Conservation (phyloP, 2,113 vertebrate species). For the Ctenodactylus gundi region DNA sequence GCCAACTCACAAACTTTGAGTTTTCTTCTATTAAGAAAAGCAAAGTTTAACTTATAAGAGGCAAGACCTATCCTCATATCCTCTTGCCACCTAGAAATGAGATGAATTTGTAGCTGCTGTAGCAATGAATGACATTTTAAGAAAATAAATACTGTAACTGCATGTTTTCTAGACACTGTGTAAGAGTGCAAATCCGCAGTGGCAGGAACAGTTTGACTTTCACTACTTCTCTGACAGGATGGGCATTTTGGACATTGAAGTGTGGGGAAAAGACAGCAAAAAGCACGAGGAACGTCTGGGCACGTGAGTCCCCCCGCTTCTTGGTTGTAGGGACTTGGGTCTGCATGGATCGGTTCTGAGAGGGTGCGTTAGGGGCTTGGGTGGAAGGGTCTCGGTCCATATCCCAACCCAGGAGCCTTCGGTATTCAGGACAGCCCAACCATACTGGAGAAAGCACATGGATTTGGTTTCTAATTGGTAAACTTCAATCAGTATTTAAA, state of each 20-base stretch:
- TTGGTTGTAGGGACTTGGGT: not conserved
- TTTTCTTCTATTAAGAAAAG: not conserved
- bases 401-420: not conserved
- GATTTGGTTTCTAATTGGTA: not conserved
- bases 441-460: too few relatives aligned
- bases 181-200: conserved; percentile 96
- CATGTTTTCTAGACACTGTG: conserved; percentile 94
- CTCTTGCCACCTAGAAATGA: conserved; percentile 51
- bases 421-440: not conserved
- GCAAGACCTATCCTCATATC: rapidly evolving
- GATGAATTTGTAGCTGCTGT: conserved; percentile 77
- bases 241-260: conserved; percentile 94
- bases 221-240: conserved; percentile 96
- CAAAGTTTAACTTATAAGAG: not conserved
- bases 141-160: conserved; percentile 86
- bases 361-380: not conserved
- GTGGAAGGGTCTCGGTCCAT: not conserved
- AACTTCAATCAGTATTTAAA: not conserved
- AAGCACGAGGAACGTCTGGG: conserved; percentile 94
- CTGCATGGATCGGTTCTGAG: not conserved
- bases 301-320: conserved; percentile 87
- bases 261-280: conserved; percentile 93
- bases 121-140: conserved; percentile 74
- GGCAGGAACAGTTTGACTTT: conserved; percentile 99
- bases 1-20: not conserved